Base-by-base conservation (phyloP, 2,888 invertebrate species). In the Chydorus sphaericus region DNA sequence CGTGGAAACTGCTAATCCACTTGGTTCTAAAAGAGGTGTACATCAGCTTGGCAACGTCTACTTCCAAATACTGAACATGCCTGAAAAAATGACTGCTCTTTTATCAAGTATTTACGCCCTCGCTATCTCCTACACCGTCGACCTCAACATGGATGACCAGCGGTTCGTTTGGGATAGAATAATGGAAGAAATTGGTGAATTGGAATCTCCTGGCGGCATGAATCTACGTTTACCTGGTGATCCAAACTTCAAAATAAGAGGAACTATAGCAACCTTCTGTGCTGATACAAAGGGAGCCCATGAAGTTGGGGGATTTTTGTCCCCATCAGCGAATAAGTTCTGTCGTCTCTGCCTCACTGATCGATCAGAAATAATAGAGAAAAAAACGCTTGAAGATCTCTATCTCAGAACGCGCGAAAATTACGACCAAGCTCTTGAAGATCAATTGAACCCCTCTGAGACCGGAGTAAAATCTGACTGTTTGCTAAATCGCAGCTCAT, bases 401-500 rank as follows among this genome's bases (percentile, higher is more conserved):
- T 20, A 23, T 7, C 8, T 39, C 10, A 7, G 39, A 14, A 39
- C 39, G 7, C 18, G 18, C 6, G 18, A 39, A 4, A 14, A 7
- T 39, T 14, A 14, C 23, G 4, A 39, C 18, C 10, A 10, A 33
- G 33, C 39, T 39, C 10, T 18, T 1, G 23, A 39, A 23, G 18
- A 10, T n/a, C n/a, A n/a, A n/a, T n/a, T n/a, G n/a, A n/a, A n/a
- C n/a, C n/a, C n/a, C n/a, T 10, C 18, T 23, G 23, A 18, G 26
- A 31, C 14, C 48, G 55, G 55, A 2, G 18, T 55, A 2, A 26
- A 44, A 16, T 26, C 23, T 4, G 14, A 44, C 14, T 26, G 54
- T 14, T n/a, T 36, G 1, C 23, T 57, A 5, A 54, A 57, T 48
- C 16, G 49, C 1, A 26, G 54, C 8, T 16, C 33, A 11, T 57